phyloP scores from a whole-genome alignment of 2,113 vertebrate species.

The Colaptes auratus region DNA sequence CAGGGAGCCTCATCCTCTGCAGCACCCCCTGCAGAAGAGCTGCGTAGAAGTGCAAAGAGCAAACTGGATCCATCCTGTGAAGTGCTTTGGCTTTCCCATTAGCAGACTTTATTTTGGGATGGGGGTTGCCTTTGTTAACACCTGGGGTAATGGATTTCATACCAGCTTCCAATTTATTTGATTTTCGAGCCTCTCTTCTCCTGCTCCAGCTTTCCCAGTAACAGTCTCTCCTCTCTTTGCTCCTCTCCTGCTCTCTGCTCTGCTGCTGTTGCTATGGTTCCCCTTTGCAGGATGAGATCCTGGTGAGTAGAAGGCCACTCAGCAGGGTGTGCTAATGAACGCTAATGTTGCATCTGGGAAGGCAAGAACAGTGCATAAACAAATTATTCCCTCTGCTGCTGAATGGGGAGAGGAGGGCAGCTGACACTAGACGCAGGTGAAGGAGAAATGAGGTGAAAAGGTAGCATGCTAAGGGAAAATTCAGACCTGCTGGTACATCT shows the following conservation, averaged over 20 bases:
- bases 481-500: background rate
- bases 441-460: constrained; percentile 5
- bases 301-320: constrained; percentile 86
- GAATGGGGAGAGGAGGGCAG: background rate
- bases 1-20: background rate
- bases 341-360: constrained; percentile 73
- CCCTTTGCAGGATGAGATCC: constrained; percentile 90
- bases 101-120: constrained; percentile 44
- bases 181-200: constrained; percentile 63
- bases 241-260: constrained; percentile 80
- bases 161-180: constrained; percentile 39
- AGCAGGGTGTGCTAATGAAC: constrained; percentile 63
- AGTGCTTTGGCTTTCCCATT: background rate
- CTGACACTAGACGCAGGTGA: background rate
- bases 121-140: constrained; percentile 6
- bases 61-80: background rate
- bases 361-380: constrained; percentile 5
- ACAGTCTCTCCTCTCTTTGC: constrained; percentile 83
- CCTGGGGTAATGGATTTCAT: background rate
- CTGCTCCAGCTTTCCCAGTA: constrained; percentile 77
- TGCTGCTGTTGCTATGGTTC: constrained; percentile 86
- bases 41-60: background rate
- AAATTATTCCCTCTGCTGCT: constrained; percentile 32
- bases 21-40: background rate
- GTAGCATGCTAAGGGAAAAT: background rate